These are phyloP conservation scores for Netelia melanura DNA, from an alignment of 2,888 invertebrate genomes.

Conservation along the genomic window DNA sequence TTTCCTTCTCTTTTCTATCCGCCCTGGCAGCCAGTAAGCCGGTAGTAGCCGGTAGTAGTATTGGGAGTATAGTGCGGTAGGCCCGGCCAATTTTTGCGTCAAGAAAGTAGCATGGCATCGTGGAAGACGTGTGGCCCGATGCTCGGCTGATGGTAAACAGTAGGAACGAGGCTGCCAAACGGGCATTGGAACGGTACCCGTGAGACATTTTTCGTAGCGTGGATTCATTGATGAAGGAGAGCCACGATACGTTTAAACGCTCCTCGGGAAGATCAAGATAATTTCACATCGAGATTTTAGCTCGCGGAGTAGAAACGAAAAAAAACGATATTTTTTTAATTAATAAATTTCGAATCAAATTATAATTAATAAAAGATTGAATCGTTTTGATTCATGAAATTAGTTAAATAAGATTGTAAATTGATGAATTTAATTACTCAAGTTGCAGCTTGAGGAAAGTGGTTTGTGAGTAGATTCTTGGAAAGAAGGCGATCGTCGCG, in stretches of 20 bases:
- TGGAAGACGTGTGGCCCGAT: conserved; percentile 23
- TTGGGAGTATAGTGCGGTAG: conserved; percentile 72
- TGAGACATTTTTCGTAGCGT: conserved; percentile 48
- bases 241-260: neutral
- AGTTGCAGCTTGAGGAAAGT: neutral
- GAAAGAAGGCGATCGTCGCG: neutral
- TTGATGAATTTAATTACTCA: neutral
- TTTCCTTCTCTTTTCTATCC: conserved; percentile 54
- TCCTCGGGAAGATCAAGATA: neutral
- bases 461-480: too few relatives aligned
- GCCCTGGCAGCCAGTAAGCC: conserved; percentile 42
- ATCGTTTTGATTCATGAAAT: too few relatives aligned
- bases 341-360: too few relatives aligned
- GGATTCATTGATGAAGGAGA: conserved; percentile 55
- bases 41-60: conserved; percentile 22
- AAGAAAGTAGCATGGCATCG: conserved; percentile 68
- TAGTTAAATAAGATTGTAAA: neutral
- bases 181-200: conserved; percentile 59
- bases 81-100: conserved; percentile 83
- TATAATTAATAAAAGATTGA: too few relatives aligned
- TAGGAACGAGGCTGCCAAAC: conserved; percentile 82
- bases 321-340: too few relatives aligned
- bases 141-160: conserved; percentile 80
- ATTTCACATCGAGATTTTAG: too few relatives aligned
- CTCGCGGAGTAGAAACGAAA: too few relatives aligned